phyloP scores from a whole-genome alignment of 30 jellyfish, hydroid and myxozoan species.

The Clytia hemisphaerica region DNA sequence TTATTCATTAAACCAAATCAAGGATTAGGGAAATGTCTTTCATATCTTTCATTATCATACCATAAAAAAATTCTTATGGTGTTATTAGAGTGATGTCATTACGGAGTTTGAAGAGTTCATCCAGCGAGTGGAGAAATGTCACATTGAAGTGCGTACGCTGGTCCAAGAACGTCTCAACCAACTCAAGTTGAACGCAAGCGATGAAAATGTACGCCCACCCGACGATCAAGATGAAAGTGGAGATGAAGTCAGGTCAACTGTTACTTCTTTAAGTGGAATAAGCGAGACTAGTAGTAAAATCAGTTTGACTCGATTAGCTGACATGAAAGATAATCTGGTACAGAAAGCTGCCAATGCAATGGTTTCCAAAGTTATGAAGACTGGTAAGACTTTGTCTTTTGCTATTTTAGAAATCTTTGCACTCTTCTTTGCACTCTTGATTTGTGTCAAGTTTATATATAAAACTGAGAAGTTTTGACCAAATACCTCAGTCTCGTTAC shows the following conservation, averaged over 20 bases:
- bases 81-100: too few species aligned
- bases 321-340: constrained; percentile 57
- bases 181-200: not conserved
- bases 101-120: constrained; percentile 28
- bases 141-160: constrained; percentile 54
- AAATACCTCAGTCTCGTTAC: too few species aligned
- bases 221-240: not conserved
- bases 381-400: constrained; percentile 38
- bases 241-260: too few species aligned
- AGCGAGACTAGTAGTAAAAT: constrained; percentile 70
- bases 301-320: constrained; percentile 52
- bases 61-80: too few species aligned
- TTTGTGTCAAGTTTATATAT: not conserved
- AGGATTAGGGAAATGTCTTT: too few species aligned
- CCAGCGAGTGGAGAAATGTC: constrained; percentile 34
- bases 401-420: not conserved
- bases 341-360: constrained; percentile 64
- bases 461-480: not conserved
- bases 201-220: not conserved
- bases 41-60: too few species aligned
- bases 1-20: too few species aligned
- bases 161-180: constrained; percentile 56
- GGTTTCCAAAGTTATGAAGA: constrained; percentile 38
- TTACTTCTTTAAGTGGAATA: too few species aligned
- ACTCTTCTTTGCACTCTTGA: not conserved